Evolutionary conservation across 2,888 invertebrate species (phyloP), one percentile per base, ranked within the genome.

Genomic region (Apamea anceps): DNA sequence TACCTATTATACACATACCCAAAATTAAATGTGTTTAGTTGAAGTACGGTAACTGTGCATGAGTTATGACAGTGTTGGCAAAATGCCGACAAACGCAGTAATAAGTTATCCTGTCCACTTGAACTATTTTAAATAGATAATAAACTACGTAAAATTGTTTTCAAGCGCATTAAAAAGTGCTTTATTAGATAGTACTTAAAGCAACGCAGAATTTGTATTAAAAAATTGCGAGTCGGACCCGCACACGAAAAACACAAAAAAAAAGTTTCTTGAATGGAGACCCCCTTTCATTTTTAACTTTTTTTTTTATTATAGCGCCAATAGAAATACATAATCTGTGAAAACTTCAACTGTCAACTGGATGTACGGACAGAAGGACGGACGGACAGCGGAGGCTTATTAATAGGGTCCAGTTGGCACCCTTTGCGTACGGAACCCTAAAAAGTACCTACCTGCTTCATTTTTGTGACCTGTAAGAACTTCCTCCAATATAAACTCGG

Each of bases 21-120:
- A 37, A 37, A 54, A 54, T 71, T 5, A 15, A 71, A 63, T 48
- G 6, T 57, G 18, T 79, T 67, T 51, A 32, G 25, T 37, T 80
- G 73, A 80, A 62, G 45, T 15, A 68, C 51, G 51, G 10, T 15
- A 51, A 15, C 72, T 68, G 28, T 51, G 73, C 54, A 82, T 72
- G 51, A 82, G 66, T 78, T 67, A 79, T 82, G 62, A 66, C 28
- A 42, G 37, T 15, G 45, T 42, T 82, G 82, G 78, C 79, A 82
- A 67, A 78, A 62, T 82, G 82, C 82, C 81, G 28, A 66, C 78
- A 54, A 62, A 28, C 45, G 74, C 74, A 82, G 66, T 82, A 71
- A 74, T 78, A 82, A 66, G 28, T 82, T 82, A 82, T 32, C 37
- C 51, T 81, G 57, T 70, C 73, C 74, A 72, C 62, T 82, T 74